Evolutionary conservation across 2,113 vertebrate genomes (phyloP).

Genomic region (Mesitornis unicolor): DNA sequence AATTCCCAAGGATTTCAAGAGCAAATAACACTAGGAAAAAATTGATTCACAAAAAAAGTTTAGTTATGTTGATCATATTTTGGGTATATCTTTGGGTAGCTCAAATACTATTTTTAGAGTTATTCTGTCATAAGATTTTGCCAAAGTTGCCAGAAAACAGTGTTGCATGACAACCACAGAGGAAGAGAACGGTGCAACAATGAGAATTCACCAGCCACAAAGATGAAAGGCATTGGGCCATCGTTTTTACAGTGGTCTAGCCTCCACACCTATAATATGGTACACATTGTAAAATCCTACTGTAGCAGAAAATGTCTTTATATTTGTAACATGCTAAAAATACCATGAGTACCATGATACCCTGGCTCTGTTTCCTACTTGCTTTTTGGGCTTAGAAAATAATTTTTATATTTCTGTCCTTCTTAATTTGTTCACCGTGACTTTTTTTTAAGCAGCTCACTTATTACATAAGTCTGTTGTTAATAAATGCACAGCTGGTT

Average conservation of each 20-base stretch:
- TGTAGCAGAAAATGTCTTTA: not conserved
- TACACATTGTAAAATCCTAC: not conserved
- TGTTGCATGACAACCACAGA: not conserved
- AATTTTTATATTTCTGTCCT: not conserved
- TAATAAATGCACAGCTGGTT: not conserved
- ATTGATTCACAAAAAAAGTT: slow-evolving; percentile 24
- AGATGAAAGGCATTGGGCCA: not conserved
- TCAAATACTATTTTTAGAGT: not conserved
- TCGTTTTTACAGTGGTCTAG: not conserved
- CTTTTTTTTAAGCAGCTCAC: not conserved
- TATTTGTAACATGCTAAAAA: not conserved
- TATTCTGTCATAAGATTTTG: not conserved
- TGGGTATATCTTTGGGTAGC: too few species aligned
- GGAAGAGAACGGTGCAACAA: not conserved
- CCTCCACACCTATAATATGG: not conserved
- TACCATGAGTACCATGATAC: not conserved
- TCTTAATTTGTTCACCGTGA: not conserved
- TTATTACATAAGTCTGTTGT: not conserved
- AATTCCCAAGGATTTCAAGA: slow-evolving; percentile 35
- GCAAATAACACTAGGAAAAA: slow-evolving; percentile 7
- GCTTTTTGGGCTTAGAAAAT: not conserved
- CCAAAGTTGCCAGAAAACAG: not conserved
- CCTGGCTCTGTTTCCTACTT: not conserved
- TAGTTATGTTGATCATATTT: too few species aligned
- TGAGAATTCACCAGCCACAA: not conserved